Conservation (phyloP, 2,113 vertebrate genomes). For the Hippolais icterina region DNA sequence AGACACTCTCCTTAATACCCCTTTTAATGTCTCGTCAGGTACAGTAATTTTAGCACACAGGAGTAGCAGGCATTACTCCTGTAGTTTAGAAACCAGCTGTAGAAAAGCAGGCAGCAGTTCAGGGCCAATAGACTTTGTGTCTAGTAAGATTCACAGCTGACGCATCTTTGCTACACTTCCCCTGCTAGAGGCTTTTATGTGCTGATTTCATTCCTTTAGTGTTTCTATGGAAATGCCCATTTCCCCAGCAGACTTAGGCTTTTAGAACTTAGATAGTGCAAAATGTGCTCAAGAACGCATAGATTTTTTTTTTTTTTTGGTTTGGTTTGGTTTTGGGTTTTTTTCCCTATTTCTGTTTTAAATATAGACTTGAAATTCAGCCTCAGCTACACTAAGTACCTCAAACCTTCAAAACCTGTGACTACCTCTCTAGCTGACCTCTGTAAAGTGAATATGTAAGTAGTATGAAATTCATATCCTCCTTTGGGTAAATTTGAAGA, state of each 20-base stretch:
- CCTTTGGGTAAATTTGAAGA: background rate
- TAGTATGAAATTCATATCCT: background rate
- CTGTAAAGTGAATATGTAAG: background rate
- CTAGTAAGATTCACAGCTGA: background rate
- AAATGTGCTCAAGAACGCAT: background rate
- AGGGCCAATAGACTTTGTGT: background rate
- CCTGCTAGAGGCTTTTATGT: background rate
- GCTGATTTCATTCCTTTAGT: background rate
- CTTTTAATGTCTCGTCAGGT: background rate
- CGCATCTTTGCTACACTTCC: background rate
- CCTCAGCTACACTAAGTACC: background rate
- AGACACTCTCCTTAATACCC: background rate
- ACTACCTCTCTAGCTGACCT: background rate
- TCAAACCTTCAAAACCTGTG: background rate
- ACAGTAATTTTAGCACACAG: background rate
- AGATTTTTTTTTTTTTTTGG: accelerated
- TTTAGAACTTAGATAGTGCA: background rate
- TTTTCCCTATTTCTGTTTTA: background rate
- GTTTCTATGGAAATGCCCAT: background rate
- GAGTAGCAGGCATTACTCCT: background rate
- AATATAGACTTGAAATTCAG: background rate
- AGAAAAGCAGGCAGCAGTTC: background rate
- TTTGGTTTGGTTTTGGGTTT: too few relatives aligned
- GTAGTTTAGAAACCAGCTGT: background rate
- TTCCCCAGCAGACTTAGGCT: background rate